A percentile compares a stretch with the other conserved stretches of the same genome.
Conservation (phyloP, 1,140 invertebrate genomes). For the Cyphomyrmex costatus region DNA sequence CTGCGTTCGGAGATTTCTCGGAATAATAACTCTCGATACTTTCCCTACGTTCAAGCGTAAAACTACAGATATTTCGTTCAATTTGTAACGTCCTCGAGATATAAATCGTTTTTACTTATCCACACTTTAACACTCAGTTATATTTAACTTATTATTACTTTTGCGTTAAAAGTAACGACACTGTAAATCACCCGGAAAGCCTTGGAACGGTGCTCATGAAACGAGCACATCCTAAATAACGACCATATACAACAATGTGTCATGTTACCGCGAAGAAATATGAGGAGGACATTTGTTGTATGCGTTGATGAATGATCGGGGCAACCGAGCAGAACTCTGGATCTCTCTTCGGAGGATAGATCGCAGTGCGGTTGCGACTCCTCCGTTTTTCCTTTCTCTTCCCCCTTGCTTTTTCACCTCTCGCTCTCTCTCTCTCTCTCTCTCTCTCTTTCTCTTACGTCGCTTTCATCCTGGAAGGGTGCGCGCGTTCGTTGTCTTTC, state of each 20-base stretch:
- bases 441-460: constrained; percentile 45
- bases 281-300: constrained; percentile 51
- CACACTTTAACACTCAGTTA: constrained; percentile 2
- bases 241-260: constrained; percentile 26
- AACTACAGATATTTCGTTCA: neutral
- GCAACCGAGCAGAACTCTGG: constrained; percentile 21
- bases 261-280: constrained; percentile 57
- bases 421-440: constrained; percentile 54
- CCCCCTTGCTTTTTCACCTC: neutral
- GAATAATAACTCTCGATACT: constrained; percentile 44
- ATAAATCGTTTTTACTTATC: neutral
- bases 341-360: constrained; percentile 39
- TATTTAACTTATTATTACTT: constrained; percentile 21
- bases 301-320: constrained; percentile 50
- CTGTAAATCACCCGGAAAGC: neutral
- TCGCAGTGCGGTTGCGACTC: constrained; percentile 35
- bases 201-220: neutral
- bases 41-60: neutral
- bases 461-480: constrained; percentile 65
- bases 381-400: constrained; percentile 29
- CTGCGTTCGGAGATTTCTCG: constrained; percentile 36
- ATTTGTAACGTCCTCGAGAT: neutral
- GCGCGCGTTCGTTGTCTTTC: constrained; percentile 81
- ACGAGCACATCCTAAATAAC: constrained; percentile 23
- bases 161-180: neutral